Base-by-base conservation (phyloP, 2,113 vertebrate genomes). In the Oplegnathus fasciatus region DNA sequence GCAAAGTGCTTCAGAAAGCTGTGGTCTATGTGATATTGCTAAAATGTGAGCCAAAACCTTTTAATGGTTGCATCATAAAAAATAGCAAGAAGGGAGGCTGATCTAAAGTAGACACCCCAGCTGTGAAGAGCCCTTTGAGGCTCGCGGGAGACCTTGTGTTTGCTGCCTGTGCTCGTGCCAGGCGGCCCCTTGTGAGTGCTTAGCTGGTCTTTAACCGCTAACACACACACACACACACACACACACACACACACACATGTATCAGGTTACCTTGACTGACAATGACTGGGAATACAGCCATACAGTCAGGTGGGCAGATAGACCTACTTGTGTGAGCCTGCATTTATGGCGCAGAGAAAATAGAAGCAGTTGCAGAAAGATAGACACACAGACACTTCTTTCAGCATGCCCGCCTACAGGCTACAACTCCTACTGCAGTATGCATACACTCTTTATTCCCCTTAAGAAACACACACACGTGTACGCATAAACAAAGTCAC, bases 231-330 rank as follows among this genome's bases (percentile, higher is more conserved):
- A 50, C 7, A 13, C 61, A 46, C 50, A 64, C 60, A 44, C 15
- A 42, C 37, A 40, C 34, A 15, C 14, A 22, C 73, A 48, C 55
- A 73, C 58, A 50, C 42, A 61, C 70, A 22, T 54, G 30, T 70
- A 52, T 86, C 65, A n/a, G 67, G 58, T 87, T 82, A 89, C 64
- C 61, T 74, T 8, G 75, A 88, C 54, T 88, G 82, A 80, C 87
- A 88, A 66, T 52, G 9, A 6, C 84, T 72, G 66, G 78, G 54
- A 58, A 66, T 28, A 9, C 65, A 61, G 67, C 83, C 30, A 57
- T 58, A 34, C 61, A 30, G 61, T 28, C 44, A 66, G 60, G 52
- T 46, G 61, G 44, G 32, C 15, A 82, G 22, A 64, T 32, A 26
- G 22, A 52, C 52, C 52, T 58, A 44, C 72, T 61, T 14, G 9